phyloP scores from a whole-genome alignment of 2,888 invertebrate species.

The Pollenia labialis region DNA sequence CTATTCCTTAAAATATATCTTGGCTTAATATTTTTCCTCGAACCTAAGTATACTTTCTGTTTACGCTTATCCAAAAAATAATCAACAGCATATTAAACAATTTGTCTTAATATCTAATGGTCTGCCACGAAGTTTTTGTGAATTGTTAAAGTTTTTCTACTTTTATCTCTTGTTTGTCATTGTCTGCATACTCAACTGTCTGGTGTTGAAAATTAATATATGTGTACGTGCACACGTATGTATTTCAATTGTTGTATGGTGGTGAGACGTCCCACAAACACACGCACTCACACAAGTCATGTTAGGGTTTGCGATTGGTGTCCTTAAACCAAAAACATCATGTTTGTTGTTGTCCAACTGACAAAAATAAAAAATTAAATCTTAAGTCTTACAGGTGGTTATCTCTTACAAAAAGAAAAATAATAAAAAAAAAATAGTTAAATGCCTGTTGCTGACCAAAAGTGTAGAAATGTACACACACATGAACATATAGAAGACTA shows the following conservation, averaged over 20 bases:
- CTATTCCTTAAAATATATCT: no score
- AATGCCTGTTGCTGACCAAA: conserved; percentile 69
- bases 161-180: neutral
- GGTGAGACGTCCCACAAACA: neutral
- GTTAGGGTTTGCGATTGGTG: conserved; percentile 19
- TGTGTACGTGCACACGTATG: no score
- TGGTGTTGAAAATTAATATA: no score
- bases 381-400: conserved; percentile 73
- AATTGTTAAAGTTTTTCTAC: neutral
- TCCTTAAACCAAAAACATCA: conserved; percentile 24
- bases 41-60: no score
- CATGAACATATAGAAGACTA: neutral
- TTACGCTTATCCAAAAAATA: neutral
- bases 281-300: neutral
- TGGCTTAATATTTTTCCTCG: no score
- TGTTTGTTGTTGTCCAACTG: conserved; percentile 32
- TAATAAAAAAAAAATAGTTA: neutral
- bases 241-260: no score
- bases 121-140: conserved; percentile 30
- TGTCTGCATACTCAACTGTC: neutral
- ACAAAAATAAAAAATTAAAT: neutral
- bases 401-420: conserved; percentile 24
- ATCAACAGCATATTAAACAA: conserved; percentile 11
- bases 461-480: conserved; percentile 5
- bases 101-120: conserved; percentile 36